Percentiles rank a stretch among this genome's conserved stretches.
Evolutionary conservation across 2,888 invertebrate genomes (phyloP).

Genomic region (Heliconius ismenius): DNA sequence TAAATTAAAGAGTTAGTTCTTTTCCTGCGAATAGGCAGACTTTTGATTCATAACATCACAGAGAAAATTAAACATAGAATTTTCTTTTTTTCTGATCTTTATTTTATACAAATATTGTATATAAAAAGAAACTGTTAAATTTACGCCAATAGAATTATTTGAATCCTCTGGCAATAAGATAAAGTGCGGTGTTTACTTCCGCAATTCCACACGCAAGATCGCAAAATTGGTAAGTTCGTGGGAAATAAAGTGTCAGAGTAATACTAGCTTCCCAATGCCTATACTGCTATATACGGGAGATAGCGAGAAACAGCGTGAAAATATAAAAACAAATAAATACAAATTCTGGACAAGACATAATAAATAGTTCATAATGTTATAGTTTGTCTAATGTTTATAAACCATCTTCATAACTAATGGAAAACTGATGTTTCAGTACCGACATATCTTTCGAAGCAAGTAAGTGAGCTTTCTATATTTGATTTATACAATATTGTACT

Average conservation of each 20-base stretch:
- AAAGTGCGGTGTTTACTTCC: no score
- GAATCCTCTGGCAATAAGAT: no score
- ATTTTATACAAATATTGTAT: not conserved
- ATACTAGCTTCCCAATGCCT: not conserved
- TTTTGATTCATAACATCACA: no score
- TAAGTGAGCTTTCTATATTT: not conserved
- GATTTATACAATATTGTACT: not conserved
- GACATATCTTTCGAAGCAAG: not conserved
- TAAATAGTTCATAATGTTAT: not conserved
- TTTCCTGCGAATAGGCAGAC: no score
- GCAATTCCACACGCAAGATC: no score
- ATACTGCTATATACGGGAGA: not conserved
- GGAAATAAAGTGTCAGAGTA: no score
- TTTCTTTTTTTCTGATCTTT: not conserved
- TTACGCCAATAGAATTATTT: no score
- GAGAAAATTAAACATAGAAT: no score
- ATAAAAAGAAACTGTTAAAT: no score
- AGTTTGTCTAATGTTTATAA: not conserved
- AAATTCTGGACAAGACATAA: not conserved
- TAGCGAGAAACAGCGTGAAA: not conserved
- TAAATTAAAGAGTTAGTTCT: no score
- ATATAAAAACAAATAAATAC: not conserved
- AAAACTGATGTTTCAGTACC: not conserved
- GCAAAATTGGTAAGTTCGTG: no score
- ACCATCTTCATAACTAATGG: not conserved